Percentiles rank a stretch among this genome's conserved stretches.
phyloP scores from a whole-genome alignment of 1,140 invertebrate genomes.

The Pararge aegeria region DNA sequence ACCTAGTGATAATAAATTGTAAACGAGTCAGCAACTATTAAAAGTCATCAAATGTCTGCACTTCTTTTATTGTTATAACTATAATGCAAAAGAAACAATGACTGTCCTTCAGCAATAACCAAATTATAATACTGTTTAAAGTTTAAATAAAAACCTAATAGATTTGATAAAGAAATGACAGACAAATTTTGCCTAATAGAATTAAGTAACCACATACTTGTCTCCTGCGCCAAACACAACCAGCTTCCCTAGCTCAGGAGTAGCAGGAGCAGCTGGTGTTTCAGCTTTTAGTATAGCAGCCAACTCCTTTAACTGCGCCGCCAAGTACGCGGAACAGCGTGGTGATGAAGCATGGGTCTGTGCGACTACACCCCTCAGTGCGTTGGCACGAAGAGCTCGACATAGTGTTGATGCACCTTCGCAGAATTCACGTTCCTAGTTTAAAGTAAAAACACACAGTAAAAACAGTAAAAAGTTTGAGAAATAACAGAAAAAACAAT shows the following conservation, averaged over 20 bases:
- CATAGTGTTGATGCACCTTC: conserved; percentile 86
- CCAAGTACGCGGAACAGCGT: conserved; percentile 86
- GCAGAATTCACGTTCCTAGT: conserved; percentile 87
- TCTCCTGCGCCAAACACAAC: conserved; percentile 79
- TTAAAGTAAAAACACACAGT: not conserved
- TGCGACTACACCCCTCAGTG: conserved; percentile 85
- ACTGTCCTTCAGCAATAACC: too few species aligned
- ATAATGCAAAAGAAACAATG: too few species aligned
- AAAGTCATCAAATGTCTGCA: too few species aligned
- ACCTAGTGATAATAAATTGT: too few species aligned
- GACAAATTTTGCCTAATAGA: too few species aligned
- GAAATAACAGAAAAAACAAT: too few species aligned
- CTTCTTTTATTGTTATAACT: too few species aligned
- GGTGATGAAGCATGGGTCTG: conserved; percentile 88
- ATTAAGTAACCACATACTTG: conserved; percentile 57
- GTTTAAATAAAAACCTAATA: too few species aligned
- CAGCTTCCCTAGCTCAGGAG: conserved; percentile 62
- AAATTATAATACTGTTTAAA: too few species aligned
- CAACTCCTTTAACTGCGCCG: conserved; percentile 81
- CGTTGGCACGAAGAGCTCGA: conserved; percentile 82
- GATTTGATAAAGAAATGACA: too few species aligned
- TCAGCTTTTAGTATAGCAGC: conserved; percentile 56
- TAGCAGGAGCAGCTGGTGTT: conserved; percentile 56
- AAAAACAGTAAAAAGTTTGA: too few species aligned
- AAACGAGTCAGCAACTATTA: too few species aligned